Evolutionary conservation across 2,113 vertebrate species (phyloP), one percentile per base, ranked within the genome.

Genomic region (Connochaetes taurinus): DNA sequence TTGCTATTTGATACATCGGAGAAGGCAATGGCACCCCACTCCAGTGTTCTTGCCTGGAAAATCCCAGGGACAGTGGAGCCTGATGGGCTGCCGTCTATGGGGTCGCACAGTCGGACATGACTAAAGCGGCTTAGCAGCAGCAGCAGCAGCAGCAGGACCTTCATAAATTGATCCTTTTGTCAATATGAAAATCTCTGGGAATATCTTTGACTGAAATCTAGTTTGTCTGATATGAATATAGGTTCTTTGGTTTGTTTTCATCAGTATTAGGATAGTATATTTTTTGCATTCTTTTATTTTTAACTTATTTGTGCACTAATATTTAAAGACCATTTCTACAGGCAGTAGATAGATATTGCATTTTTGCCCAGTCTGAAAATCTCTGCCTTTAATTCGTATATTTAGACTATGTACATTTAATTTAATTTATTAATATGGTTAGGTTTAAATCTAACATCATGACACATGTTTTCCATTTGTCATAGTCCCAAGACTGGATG

Each of bases 301-400:
- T 80, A 83, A 55, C 15, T 31, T 90, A 19, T 71, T 88, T 91
- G 17, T 60, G 1, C 87, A 67, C 19, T 93, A 71, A 78, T 60
- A 95, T 57, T 82, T 78, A 58, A 87, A 87, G 23, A 82, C 11
- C 31, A 84, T 67, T 93, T 93, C 57, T 83, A 23, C 62, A 91
- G 13, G 15, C 76, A 93, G 19, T 57, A 87, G 31, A 43, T 25
- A 27, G 10, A 80, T 87, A 33, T 60, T 84, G 13, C 5, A 80
- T 47, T 3, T 83, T 71, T 71, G 27, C 80, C 13, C 23, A n/a
- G 47, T 64, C 9, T 71, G 16, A 47, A 16, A n/a, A 11, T 85
- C 23, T 76, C 40, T 50, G 3, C 14, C 36, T 89, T 78, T 81
- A 85, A 55, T 25, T 94, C 2, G 1, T 71, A 80, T 94, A 80